Evolutionary conservation across 2,888 invertebrate species (phyloP), one percentile per base, ranked within the genome.

Genomic region (Strigamia crassipes): DNA sequence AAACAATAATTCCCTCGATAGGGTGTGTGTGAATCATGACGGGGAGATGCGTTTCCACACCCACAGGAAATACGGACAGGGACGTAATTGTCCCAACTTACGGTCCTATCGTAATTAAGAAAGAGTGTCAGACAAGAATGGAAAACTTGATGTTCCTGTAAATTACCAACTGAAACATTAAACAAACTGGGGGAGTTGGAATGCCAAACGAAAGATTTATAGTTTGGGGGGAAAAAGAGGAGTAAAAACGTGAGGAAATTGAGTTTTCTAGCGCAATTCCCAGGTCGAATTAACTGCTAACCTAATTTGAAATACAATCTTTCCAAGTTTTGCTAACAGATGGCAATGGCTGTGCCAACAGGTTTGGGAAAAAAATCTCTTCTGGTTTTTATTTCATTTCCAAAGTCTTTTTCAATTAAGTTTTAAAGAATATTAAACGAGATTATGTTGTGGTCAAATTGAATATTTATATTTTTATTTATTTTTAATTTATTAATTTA

Each of bases 11-110:
- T 73, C 31, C 73, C 73, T 73, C 73, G 31, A 31, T 73, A 31
- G 73, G 73, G 73, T 73, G 73, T 73, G 61, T 21, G 73, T 73
- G 73, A 73, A 73, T 73, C 73, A 73, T 73, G 23, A 27, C 73
- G 13, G 31, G 73, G 73, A 73, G 73, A 73, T 73, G 73, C 23
- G 31, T 73, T 73, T 73, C 73, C 73, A 73, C 73, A 73, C 73
- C 73, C 73, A 73, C 73, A 73, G 73, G 73, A 73, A 73, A 73
- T 31, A 73, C 73, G 73, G 73, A 73, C 27, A 66, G 73, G 73
- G 73, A 31, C 73, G 8, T 73, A 73, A 73, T 73, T 73, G 73
- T 73, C 27, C 73, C 73, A 73, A 31, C 73, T 73, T 73, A 73
- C 27, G 73, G 73, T 31, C 73, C 27, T 73, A 73, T 73, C 12